These are phyloP conservation scores for Miltochrista miniata DNA, from an alignment of 2,888 invertebrate genomes.

Conservation along the genomic window DNA sequence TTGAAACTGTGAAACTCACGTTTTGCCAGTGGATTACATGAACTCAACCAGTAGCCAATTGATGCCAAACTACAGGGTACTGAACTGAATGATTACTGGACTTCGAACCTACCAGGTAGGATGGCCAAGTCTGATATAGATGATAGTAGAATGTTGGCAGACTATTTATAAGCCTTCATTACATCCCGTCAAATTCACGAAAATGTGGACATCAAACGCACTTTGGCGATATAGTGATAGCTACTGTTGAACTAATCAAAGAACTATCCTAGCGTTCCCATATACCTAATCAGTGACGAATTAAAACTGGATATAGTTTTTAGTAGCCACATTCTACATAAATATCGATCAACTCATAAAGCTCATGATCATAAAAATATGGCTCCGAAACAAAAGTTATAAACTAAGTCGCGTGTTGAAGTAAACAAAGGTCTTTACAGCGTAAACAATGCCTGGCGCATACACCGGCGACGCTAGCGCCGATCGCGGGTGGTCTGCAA, in stretches of 20 bases:
- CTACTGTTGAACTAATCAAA: not conserved
- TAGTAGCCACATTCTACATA: not conserved
- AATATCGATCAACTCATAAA: conserved; percentile 6
- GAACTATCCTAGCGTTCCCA: not conserved
- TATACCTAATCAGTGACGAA: not conserved
- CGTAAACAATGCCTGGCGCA: conserved; percentile 35
- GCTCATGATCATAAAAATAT: conserved; percentile 33
- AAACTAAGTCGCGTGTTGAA: conserved; percentile 44
- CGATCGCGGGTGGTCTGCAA: conserved; percentile 68
- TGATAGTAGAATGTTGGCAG: not conserved
- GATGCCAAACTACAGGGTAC: too few species aligned
- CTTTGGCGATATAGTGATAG: not conserved
- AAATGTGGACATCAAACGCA: not conserved
- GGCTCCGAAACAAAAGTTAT: conserved; percentile 36
- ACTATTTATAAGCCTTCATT: not conserved
- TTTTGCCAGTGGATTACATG: too few species aligned
- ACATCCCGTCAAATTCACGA: too few species aligned
- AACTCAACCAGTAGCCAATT: too few species aligned
- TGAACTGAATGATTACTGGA: too few species aligned
- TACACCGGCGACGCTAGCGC: conserved; percentile 48
- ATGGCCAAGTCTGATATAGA: too few species aligned
- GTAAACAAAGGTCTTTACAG: conserved; percentile 50
- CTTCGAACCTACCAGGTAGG: too few species aligned
- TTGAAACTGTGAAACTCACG: too few species aligned
- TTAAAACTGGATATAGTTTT: not conserved